These are phyloP conservation scores for Bos javanicus DNA, from an alignment of 2,113 vertebrate species.

Conservation along the genomic window DNA sequence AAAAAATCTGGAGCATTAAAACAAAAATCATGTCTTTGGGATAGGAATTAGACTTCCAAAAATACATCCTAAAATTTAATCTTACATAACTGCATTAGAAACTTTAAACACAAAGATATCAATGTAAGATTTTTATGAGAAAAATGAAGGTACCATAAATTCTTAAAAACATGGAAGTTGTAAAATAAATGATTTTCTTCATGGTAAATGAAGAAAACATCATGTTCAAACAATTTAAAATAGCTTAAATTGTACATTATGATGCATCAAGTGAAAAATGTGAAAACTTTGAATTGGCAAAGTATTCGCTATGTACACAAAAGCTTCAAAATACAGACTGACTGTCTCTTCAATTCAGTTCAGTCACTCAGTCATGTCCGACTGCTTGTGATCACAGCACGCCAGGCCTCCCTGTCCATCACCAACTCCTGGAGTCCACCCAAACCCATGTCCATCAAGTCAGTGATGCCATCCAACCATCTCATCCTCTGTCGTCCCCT, in stretches of 20 bases:
- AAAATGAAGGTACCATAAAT: neutral
- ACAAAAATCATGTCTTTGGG: neutral
- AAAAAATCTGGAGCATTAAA: neutral
- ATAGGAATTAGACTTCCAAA: neutral
- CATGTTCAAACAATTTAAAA: neutral
- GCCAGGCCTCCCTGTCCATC: too few relatives aligned
- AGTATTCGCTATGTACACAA: neutral
- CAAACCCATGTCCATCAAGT: too few relatives aligned
- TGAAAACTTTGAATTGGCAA: neutral
- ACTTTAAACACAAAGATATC: neutral
- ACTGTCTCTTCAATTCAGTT: neutral
- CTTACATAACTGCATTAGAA: neutral
- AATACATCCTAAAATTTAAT: neutral
- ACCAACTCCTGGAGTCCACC: too few relatives aligned
- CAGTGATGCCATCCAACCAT: too few relatives aligned
- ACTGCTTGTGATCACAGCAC: too few relatives aligned
- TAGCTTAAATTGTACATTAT: neutral
- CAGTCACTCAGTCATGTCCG: fast-evolving
- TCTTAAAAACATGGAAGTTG: neutral
- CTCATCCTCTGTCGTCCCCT: too few relatives aligned
- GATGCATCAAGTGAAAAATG: neutral
- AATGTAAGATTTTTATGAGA: neutral
- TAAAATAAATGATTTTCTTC: neutral
- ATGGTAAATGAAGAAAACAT: neutral
- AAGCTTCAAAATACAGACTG: neutral